Conservation (phyloP, 2,797 vertebrate genomes). For the Sebastiscus albofasciatus region DNA sequence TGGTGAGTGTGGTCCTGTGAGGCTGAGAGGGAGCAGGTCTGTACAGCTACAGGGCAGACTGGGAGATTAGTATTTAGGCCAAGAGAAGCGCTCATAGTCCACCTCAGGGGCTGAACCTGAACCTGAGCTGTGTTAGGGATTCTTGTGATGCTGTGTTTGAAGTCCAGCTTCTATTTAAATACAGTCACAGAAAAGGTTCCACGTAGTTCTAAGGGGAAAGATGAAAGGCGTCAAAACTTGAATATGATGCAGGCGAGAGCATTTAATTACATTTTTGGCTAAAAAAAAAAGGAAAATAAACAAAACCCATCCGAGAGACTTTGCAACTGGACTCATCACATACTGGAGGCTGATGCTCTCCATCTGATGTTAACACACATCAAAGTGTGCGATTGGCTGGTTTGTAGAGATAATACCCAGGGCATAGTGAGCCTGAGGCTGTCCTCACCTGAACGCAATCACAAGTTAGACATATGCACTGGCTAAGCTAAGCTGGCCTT, state of each 20-base stretch:
- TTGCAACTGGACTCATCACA: constrained; percentile 59
- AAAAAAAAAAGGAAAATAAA: constrained; percentile 13
- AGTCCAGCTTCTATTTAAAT: constrained; percentile 76
- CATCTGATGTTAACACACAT: constrained; percentile 68
- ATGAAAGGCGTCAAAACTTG: constrained; percentile 2
- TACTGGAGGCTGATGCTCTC: constrained; percentile 71
- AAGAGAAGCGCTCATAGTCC: constrained; percentile 56
- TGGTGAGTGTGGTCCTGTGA: constrained; percentile 65
- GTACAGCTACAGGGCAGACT: constrained; percentile 63
- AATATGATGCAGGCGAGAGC: neutral
- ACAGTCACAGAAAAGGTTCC: constrained; percentile 70
- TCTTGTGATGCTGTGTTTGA: constrained; percentile 74
- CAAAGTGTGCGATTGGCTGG: constrained; percentile 61
- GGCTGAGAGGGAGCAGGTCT: constrained; percentile 60
- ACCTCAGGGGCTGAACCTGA: constrained; percentile 18
- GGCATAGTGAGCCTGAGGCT: constrained; percentile 11
- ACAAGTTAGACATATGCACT: neutral
- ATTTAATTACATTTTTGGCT: neutral
- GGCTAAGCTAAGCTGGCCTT: neutral
- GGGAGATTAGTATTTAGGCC: constrained; percentile 62
- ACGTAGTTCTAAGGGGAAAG: constrained; percentile 63
- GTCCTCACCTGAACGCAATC: constrained; percentile 52
- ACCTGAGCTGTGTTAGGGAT: constrained; percentile 32
- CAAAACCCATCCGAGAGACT: constrained; percentile 1
- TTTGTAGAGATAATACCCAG: neutral